Base-by-base conservation (phyloP, 2,113 vertebrate genomes). In the Clarias macrocephalus region DNA sequence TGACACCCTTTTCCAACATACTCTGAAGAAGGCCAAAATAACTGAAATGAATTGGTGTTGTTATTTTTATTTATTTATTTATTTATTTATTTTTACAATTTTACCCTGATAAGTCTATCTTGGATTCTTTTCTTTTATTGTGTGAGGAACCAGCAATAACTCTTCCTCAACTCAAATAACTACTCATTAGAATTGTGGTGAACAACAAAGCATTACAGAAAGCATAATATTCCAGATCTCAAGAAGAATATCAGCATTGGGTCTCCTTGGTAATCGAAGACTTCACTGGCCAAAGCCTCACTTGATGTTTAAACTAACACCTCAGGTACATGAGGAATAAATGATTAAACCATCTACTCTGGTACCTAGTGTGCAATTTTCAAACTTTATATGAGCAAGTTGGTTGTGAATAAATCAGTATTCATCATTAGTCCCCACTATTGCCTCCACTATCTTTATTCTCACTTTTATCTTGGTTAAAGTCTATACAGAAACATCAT, bases 381-480 rank as follows among this genome's bases (percentile, higher is more conserved):
- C 11, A 2, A 25, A 25, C 42, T 25, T 76, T 6, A 25, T n/a
- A 54, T 77, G 25, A 28, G 23, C 13, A 2, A 54, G 23, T 56
- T 56, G 25, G 42, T 15, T 54, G 54, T 77, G 42, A 54, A 57
- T 57, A 79, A 79, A 28, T n/a, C 21, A 6, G 42, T n/a, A 25
- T 72, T 72, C 18, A 11, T 33, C 7, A 72, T 70, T 68, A 68
- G 6, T 63, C 25, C 30, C 21, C 70, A 48, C 6, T 0, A 48
- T 48, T 66, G 25, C 33, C 4, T 60, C 42, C 21, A 57, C 11
- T 60, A 48, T 54, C 21, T 80, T 33, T 59, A 37, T 62, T 28
- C 80, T 63, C 7, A 5, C 30, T 68, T 88, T 79, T 33, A 59
- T 87, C 48, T 83, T 42, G 77, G 52, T 79, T 52, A 33, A 57